Evolutionary conservation across 2,888 invertebrate genomes (phyloP).

Genomic region (Thera obeliscata): DNA sequence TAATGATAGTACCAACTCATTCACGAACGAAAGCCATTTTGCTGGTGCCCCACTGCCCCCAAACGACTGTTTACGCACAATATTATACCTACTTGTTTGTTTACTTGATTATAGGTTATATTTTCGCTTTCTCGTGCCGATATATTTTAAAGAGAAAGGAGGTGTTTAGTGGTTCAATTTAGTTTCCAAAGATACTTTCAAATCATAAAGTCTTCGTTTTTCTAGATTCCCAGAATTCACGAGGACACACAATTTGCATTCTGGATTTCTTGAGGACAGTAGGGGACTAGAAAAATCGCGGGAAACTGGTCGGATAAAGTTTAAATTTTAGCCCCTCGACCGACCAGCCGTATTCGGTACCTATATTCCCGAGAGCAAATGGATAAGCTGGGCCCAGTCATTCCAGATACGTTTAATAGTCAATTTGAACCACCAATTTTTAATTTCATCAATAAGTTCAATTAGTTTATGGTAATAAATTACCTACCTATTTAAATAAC

Average conservation of each 20-base stretch:
- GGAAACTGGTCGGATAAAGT: too few species aligned
- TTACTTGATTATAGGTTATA: conserved; percentile 49
- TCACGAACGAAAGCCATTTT: conserved; percentile 72
- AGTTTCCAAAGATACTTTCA: conserved; percentile 15
- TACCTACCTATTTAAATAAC: too few species aligned
- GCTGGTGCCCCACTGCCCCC: conserved; percentile 69
- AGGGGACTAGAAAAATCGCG: not conserved
- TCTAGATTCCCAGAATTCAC: not conserved
- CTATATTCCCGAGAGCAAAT: too few species aligned
- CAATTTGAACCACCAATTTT: too few species aligned
- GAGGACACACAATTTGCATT: not conserved
- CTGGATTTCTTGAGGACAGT: not conserved
- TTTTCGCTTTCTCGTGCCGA: conserved; percentile 38
- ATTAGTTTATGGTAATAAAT: too few species aligned
- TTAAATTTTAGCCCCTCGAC: too few species aligned
- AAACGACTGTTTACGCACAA: conserved; percentile 54
- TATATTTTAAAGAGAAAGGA: conserved; percentile 31
- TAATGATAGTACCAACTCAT: conserved; percentile 55
- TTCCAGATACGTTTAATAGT: too few species aligned
- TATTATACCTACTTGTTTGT: conserved; percentile 59
- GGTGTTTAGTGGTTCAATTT: conserved; percentile 16
- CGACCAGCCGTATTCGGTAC: too few species aligned
- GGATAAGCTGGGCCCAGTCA: too few species aligned
- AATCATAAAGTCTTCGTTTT: not conserved
- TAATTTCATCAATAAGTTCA: too few species aligned